Conservation (phyloP, 2,888 invertebrate species). For the Drosophila trichaetosa region DNA sequence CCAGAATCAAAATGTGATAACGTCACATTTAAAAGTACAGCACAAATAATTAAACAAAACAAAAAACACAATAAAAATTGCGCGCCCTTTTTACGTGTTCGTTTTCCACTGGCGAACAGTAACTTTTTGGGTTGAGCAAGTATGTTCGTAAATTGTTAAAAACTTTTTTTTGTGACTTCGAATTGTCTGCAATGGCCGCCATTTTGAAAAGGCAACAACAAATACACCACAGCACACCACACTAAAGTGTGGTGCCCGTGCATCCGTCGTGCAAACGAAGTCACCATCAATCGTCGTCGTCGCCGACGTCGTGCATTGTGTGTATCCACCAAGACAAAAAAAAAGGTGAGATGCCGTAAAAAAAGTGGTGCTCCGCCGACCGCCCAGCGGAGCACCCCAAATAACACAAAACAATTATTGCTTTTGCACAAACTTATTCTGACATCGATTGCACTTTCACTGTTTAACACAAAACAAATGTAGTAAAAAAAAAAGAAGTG, state of each 20-base stretch:
- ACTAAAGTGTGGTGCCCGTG: slow-evolving; percentile 58
- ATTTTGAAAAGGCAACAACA: slow-evolving; percentile 65
- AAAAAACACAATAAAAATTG: slow-evolving; percentile 11
- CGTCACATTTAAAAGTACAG: slow-evolving; percentile 16
- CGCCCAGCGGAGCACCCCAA: slow-evolving; percentile 45
- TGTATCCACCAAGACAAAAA: slow-evolving; percentile 50
- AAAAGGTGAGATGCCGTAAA: slow-evolving; percentile 65
- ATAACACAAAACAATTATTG: slow-evolving; percentile 11
- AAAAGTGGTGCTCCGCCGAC: slow-evolving; percentile 70
- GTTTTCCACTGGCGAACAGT: neutral
- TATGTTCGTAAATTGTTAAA: slow-evolving; percentile 37
- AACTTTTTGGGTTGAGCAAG: neutral
- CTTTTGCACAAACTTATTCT: slow-evolving; percentile 13
- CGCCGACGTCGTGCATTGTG: slow-evolving; percentile 50
- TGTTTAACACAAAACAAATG: slow-evolving; percentile 11
- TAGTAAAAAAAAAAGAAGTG: slow-evolving; percentile 6
- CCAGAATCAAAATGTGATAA: slow-evolving; percentile 23
- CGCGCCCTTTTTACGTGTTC: slow-evolving; percentile 10
- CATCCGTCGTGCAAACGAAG: slow-evolving; percentile 68
- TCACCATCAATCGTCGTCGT: slow-evolving; percentile 56
- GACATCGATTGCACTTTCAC: slow-evolving; percentile 35
- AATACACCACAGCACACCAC: slow-evolving; percentile 62
- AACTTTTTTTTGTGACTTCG: slow-evolving; percentile 42
- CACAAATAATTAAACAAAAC: slow-evolving; percentile 15
- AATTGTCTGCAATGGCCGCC: slow-evolving; percentile 54